Conservation (phyloP, 2,888 invertebrate genomes). For the Julus scandinavius region DNA sequence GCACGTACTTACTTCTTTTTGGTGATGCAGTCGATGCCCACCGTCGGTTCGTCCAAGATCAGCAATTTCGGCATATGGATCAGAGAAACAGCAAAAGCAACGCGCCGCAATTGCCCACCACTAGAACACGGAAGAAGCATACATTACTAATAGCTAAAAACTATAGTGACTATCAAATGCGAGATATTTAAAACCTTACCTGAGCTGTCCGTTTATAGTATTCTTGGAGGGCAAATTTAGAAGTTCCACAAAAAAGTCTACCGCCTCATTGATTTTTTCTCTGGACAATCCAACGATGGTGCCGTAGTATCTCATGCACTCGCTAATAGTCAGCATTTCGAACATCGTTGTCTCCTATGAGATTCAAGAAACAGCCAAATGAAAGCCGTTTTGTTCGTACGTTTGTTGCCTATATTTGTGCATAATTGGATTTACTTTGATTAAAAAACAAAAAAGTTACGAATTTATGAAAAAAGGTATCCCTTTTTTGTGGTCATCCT, state of each 20-base stretch:
- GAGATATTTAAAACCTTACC: neutral
- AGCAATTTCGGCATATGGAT: conserved; percentile 92
- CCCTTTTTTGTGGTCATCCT: too few relatives aligned
- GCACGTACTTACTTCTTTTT: neutral
- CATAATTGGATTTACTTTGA: too few relatives aligned
- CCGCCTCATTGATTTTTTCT: conserved; percentile 80
- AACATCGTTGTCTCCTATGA: too few relatives aligned
- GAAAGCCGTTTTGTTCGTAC: too few relatives aligned
- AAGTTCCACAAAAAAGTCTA: conserved; percentile 87
- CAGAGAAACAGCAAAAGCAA: conserved; percentile 90
- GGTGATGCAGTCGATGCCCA: conserved; percentile 91
- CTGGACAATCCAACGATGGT: conserved; percentile 94
- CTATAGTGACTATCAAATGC: too few relatives aligned
- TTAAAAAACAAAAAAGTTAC: too few relatives aligned
- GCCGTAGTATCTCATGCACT: conserved; percentile 96
- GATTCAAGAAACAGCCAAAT: too few relatives aligned
- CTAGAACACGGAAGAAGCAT: conserved; percentile 68
- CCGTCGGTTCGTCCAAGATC: conserved; percentile 92
- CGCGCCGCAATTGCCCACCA: conserved; percentile 90
- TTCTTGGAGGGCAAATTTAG: conserved; percentile 85
- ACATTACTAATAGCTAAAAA: too few relatives aligned
- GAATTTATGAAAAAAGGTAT: too few relatives aligned
- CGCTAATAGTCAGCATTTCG: conserved; percentile 74
- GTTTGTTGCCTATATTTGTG: too few relatives aligned
- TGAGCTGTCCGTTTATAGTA: neutral